Percentiles rank a stretch among this genome's conserved stretches.
These are phyloP conservation scores for Menura novaehollandiae DNA, from an alignment of 2,113 vertebrate genomes.

Conservation along the genomic window DNA sequence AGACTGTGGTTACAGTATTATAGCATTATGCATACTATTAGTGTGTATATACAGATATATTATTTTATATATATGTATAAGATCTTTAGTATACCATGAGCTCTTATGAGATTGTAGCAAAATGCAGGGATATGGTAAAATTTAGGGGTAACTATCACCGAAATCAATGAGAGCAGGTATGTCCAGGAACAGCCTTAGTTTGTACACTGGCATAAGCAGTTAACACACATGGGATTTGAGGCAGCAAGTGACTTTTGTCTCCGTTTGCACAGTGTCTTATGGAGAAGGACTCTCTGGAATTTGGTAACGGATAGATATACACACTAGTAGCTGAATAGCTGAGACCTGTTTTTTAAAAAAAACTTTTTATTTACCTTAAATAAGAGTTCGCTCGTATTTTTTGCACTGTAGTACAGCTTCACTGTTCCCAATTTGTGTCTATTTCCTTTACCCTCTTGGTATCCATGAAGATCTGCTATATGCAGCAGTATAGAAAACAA, in stretches of 20 bases:
- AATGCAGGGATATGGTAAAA: background rate
- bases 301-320: background rate
- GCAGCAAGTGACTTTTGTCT: background rate
- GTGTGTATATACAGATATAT: background rate
- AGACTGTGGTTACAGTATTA: background rate
- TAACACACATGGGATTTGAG: background rate
- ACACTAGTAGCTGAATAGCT: background rate
- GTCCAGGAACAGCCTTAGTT: background rate
- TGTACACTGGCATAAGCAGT: background rate
- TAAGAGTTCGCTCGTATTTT: slow-evolving; percentile 83
- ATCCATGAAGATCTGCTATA: slow-evolving; percentile 77
- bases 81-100: background rate
- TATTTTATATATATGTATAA: too few relatives aligned
- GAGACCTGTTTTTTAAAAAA: background rate
- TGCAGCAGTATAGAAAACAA: slow-evolving; percentile 93
- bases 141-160: background rate
- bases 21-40: background rate
- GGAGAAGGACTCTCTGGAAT: background rate
- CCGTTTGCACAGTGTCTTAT: background rate
- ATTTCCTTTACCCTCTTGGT: slow-evolving; percentile 31
- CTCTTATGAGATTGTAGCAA: background rate
- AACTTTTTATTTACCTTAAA: slow-evolving; percentile 80
- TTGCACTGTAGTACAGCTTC: slow-evolving; percentile 89
- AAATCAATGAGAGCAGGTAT: background rate
- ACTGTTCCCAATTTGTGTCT: slow-evolving; percentile 72